A percentile compares a stretch with the other conserved stretches of the same genome.
Evolutionary conservation across 1,140 invertebrate genomes (phyloP).

Genomic region (Aphidius ervi): DNA sequence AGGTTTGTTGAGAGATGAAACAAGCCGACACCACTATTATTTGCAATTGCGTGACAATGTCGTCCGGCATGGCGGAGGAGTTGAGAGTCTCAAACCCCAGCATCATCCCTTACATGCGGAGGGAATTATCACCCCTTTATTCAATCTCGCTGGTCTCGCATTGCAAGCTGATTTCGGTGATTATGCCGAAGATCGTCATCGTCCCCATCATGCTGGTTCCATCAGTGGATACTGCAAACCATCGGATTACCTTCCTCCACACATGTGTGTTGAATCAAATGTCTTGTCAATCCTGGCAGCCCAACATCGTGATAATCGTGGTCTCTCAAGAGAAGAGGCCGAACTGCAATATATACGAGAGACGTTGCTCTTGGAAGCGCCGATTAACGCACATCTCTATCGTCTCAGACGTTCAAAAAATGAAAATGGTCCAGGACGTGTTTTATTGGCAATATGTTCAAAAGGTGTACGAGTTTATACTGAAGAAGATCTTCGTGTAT

Average conservation of each 20-base stretch:
- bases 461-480: slow-evolving; percentile 80
- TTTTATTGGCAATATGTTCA: slow-evolving; percentile 79
- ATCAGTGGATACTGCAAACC: slow-evolving; percentile 71
- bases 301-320: slow-evolving; percentile 70
- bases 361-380: slow-evolving; percentile 78
- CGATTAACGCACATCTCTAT: slow-evolving; percentile 90
- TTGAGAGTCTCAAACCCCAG: slow-evolving; percentile 50
- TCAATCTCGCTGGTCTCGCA: slow-evolving; percentile 79
- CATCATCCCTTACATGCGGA: slow-evolving; percentile 64
- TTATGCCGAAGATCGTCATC: slow-evolving; percentile 56
- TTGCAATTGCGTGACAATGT: slow-evolving; percentile 90
- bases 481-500: slow-evolving; percentile 65
- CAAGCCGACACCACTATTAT: slow-evolving; percentile 88
- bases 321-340: slow-evolving; percentile 71
- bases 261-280: slow-evolving; percentile 55
- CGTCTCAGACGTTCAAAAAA: slow-evolving; percentile 79
- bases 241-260: slow-evolving; percentile 66
- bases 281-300: slow-evolving; percentile 60
- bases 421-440: slow-evolving; percentile 66
- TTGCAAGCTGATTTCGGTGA: slow-evolving; percentile 90
- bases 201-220: slow-evolving; percentile 56
- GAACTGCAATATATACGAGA: slow-evolving; percentile 84
- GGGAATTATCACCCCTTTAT: slow-evolving; percentile 52
- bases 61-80: slow-evolving; percentile 62
- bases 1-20: slow-evolving; percentile 79